Conservation (phyloP, 2,797 vertebrate genomes). For the Tadarida brasiliensis region DNA sequence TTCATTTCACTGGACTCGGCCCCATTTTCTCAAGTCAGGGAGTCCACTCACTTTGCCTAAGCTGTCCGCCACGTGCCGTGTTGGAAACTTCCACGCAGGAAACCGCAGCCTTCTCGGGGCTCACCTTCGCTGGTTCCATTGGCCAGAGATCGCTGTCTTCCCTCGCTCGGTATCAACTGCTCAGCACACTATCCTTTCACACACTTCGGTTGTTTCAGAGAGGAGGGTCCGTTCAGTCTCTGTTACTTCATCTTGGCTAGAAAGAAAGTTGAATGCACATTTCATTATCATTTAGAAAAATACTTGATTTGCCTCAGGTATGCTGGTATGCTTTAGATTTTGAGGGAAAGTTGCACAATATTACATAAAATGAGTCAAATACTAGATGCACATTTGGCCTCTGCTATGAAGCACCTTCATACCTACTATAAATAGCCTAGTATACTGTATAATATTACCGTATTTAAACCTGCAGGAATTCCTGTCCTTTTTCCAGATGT, state of each 20-base stretch:
- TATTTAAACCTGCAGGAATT: conserved; percentile 64
- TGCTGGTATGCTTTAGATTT: not conserved
- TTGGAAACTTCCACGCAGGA: not conserved
- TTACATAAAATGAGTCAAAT: conserved; percentile 28
- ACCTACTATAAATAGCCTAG: not conserved
- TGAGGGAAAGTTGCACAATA: not conserved
- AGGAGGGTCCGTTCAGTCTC: not conserved
- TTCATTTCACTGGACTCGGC: not conserved
- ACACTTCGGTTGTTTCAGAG: conserved; percentile 39
- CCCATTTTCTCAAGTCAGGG: not conserved
- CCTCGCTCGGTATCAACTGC: not conserved
- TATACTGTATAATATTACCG: not conserved
- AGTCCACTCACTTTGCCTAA: not conserved
- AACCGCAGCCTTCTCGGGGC: too few relatives aligned
- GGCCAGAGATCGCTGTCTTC: not conserved
- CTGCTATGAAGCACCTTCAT: conserved; percentile 19
- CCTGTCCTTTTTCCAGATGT: conserved; percentile 51
- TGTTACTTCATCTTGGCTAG: not conserved
- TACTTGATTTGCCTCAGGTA: not conserved
- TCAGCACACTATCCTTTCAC: not conserved
- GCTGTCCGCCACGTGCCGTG: not conserved
- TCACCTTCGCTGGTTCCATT: not conserved
- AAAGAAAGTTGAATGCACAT: not conserved
- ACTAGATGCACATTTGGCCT: not conserved
- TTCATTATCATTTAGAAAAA: conserved; percentile 26